Percentiles rank a stretch among this genome's conserved stretches.
Evolutionary conservation across 2,113 vertebrate species (phyloP).

Genomic region (Poicephalus gulielmi): DNA sequence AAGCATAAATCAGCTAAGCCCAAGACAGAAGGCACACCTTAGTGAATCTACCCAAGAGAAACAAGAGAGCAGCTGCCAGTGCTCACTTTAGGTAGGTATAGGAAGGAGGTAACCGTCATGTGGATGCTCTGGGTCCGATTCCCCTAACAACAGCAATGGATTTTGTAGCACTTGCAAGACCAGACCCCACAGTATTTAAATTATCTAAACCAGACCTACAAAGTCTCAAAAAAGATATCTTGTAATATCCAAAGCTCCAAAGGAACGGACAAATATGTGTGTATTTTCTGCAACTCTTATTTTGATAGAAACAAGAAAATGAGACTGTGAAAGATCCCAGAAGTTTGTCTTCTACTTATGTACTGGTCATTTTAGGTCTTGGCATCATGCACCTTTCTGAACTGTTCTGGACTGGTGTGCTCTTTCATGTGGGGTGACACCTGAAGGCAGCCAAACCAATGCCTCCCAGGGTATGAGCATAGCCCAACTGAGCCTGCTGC

Average conservation of each 20-base stretch:
- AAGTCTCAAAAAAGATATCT: neutral
- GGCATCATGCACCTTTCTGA: neutral
- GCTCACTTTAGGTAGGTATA: neutral
- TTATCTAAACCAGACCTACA: neutral
- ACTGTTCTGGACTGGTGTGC: neutral
- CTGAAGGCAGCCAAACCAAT: neutral
- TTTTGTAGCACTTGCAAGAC: neutral
- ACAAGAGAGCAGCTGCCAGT: neutral
- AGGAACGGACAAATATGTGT: neutral
- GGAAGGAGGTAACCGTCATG: neutral
- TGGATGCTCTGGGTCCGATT: neutral
- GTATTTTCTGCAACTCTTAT: neutral
- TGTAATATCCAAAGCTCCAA: neutral
- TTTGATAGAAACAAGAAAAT: neutral
- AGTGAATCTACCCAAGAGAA: neutral
- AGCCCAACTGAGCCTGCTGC: neutral
- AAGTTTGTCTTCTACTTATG: neutral
- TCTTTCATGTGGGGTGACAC: neutral
- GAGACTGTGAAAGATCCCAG: neutral
- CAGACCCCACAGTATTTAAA: neutral
- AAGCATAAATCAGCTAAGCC: neutral
- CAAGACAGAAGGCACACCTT: neutral
- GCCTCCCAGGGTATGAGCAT: neutral
- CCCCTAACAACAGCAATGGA: neutral
- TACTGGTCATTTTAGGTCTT: neutral